Conservation (phyloP, 2,797 vertebrate species). For the Phoeniculus purpureus region DNA sequence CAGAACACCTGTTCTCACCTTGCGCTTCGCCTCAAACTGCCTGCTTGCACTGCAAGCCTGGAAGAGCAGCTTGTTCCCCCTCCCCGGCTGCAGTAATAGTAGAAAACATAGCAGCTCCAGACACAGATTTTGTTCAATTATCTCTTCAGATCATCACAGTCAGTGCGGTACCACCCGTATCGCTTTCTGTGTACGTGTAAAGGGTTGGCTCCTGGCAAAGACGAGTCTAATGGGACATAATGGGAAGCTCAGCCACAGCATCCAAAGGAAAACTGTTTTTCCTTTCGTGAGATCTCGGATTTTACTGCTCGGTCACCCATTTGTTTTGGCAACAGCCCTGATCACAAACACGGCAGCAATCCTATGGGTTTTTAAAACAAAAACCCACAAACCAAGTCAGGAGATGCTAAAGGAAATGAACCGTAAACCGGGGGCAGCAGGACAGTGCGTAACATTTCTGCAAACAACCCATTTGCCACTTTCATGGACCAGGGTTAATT, state of each 20-base stretch:
- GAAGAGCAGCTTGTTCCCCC: not conserved
- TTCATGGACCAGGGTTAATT: constrained; percentile 70
- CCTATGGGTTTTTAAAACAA: not conserved
- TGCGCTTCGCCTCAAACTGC: not conserved
- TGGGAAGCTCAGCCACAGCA: not conserved
- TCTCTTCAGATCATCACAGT: not conserved
- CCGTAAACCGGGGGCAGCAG: constrained; percentile 24
- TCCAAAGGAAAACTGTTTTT: constrained; percentile 48
- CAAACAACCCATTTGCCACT: constrained; percentile 65
- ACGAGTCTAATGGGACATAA: not conserved
- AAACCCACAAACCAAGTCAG: not conserved
- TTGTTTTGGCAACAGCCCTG: constrained; percentile 1
- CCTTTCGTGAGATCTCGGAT: not conserved
- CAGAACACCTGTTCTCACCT: not conserved
- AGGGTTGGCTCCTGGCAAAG: not conserved
- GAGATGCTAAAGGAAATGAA: constrained; percentile 26
- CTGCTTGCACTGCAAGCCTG: not conserved
- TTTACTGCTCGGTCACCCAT: not conserved
- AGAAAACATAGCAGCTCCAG: not conserved
- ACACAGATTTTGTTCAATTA: not conserved
- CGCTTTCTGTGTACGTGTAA: not conserved
- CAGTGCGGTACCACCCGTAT: not conserved
- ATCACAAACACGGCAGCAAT: not conserved
- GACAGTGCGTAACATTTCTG: constrained; percentile 33
- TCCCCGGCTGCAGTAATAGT: not conserved